These are phyloP conservation scores for Mus spicilegus DNA, from an alignment of 2,113 vertebrate species.

Conservation along the genomic window DNA sequence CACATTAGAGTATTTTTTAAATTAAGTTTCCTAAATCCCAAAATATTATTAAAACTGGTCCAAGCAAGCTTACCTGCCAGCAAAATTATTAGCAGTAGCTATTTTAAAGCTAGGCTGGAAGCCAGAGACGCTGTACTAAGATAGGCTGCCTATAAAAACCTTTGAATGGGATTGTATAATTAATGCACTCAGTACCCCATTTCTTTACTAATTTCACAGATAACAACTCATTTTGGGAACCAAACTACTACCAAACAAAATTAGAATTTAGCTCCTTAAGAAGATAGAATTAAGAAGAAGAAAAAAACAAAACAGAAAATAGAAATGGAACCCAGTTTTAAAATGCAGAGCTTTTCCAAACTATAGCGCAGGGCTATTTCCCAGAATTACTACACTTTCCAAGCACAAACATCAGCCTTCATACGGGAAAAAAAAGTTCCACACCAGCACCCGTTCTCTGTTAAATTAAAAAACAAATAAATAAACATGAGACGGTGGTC, in stretches of 20 bases:
- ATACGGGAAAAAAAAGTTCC: constrained; percentile 20
- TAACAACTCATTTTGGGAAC: constrained; percentile 23
- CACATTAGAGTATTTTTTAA: constrained; percentile 38
- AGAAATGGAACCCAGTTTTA: background rate
- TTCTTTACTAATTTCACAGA: constrained; percentile 44
- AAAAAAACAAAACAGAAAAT: background rate
- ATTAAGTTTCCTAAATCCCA: constrained; percentile 55
- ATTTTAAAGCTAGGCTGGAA: background rate
- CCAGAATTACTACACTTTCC: constrained; percentile 47
- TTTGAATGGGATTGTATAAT: constrained; percentile 18
- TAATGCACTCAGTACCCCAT: background rate
- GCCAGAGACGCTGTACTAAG: background rate
- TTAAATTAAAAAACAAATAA: background rate
- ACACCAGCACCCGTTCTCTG: constrained; percentile 18
- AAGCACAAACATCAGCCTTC: constrained; percentile 31
- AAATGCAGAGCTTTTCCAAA: constrained; percentile 47
- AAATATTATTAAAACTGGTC: constrained; percentile 41
- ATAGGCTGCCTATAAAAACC: background rate
- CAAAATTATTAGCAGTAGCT: constrained; percentile 43
- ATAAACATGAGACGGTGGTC: background rate
- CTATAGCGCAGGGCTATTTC: background rate
- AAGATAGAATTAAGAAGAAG: background rate
- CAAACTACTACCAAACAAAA: constrained; percentile 58
- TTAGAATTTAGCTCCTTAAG: background rate
- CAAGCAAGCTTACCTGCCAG: constrained; percentile 38